These are phyloP conservation scores for Enteromius argenteus DNA, from an alignment of 2,797 vertebrate genomes.

Conservation along the genomic window DNA sequence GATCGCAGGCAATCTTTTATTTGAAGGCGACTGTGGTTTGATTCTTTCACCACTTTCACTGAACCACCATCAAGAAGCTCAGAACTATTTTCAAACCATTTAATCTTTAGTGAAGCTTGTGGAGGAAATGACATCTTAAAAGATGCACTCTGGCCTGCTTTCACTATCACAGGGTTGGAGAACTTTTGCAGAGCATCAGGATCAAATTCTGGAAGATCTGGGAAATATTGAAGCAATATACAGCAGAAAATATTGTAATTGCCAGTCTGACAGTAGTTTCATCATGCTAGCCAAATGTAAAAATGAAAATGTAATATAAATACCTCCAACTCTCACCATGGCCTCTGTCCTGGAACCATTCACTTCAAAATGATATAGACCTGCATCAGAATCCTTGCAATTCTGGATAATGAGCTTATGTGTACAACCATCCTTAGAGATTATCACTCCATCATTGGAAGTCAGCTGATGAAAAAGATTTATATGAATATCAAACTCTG, in stretches of 20 bases:
- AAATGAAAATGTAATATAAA: neutral
- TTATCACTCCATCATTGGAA: slow-evolving; percentile 74
- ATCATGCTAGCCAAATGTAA: neutral
- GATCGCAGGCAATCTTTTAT: slow-evolving; percentile 81
- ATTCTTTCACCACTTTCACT: slow-evolving; percentile 76
- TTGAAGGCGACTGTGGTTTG: slow-evolving; percentile 78
- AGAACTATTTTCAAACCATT: slow-evolving; percentile 84
- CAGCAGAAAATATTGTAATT: neutral
- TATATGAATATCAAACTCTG: slow-evolving; percentile 5
- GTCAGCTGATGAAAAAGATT: slow-evolving; percentile 72
- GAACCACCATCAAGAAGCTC: slow-evolving; percentile 75
- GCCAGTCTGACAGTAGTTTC: neutral
- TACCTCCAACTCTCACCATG: slow-evolving; percentile 84
- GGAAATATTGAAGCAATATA: slow-evolving; percentile 1
- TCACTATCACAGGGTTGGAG: slow-evolving; percentile 78
- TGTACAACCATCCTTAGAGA: slow-evolving; percentile 78
- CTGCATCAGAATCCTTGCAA: slow-evolving; percentile 79
- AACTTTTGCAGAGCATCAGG: slow-evolving; percentile 75
- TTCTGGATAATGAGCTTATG: slow-evolving; percentile 79
- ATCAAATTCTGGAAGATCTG: slow-evolving; percentile 86
- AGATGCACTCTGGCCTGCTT: slow-evolving; percentile 80
- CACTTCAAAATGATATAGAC: slow-evolving; percentile 86
- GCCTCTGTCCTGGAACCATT: slow-evolving; percentile 85
- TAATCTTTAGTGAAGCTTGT: slow-evolving; percentile 78
- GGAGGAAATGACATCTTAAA: slow-evolving; percentile 85